Base-by-base conservation (phyloP, 1,140 invertebrate genomes). In the Phocides pigmalion region DNA sequence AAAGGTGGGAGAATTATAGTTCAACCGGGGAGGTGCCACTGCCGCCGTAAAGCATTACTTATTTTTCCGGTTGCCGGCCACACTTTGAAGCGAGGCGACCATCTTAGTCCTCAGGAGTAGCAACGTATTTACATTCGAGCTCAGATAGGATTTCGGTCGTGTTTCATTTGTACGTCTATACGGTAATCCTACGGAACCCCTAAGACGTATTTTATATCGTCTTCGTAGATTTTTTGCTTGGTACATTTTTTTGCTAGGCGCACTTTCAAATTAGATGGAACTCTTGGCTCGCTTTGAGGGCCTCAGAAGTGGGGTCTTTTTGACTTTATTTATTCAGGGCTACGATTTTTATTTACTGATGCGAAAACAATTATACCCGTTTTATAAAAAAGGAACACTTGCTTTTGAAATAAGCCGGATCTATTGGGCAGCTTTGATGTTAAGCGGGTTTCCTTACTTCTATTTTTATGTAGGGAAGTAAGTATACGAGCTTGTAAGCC, bases 251-350 rank as follows among this genome's bases (percentile, higher is more conserved):
- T 50, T 50, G 46, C 49, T 51, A 32, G 25, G 49, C 28, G 49
- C 49, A 19, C 49, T 32, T 51, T 51, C 49, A 51, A 51, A 51
- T 51, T 37, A 51, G 25, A 37, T 51, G 49, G 32, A 51, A 51
- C 49, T 51, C 49, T 37, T 37, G 49, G 16, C 15, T 37, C 15
- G 11, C 49, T 51, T 37, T 51, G 49, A 37, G 16, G 8, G 32
- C 22, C 14, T 51, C 28, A 17, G 28, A 35, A 51, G 25, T 51
- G 15, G 28, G 22, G 8, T 25, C 25, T 51, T 35, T 49, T 51
- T 9, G 44, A 51, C 49, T 51, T 51, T 51, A 20, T 17, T 51
- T 51, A 35, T 51, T 51, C 49, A 51, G 49, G 25, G 9, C 14
- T 17, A 35, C 49, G 49, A 35, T 51, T 51, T 35, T 16, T 51